Evolutionary conservation across 2,113 vertebrate genomes (phyloP).

Genomic region (Columba livia): DNA sequence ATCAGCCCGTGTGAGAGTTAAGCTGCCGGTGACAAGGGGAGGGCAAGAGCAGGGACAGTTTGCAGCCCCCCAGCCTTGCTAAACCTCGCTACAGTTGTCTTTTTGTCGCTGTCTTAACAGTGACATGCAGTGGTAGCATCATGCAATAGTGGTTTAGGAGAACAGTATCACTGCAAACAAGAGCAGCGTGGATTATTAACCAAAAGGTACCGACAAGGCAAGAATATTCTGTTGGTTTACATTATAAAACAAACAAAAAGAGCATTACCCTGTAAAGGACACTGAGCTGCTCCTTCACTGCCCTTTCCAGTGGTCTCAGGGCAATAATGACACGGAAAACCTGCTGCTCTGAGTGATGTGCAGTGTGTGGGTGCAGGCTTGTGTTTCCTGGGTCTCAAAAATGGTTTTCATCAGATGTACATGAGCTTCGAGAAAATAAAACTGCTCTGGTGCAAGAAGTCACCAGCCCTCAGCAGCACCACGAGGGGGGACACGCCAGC

Average conservation of each 20-base stretch:
- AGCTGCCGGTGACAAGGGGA: not conserved
- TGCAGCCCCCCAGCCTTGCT: not conserved
- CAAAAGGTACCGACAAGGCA: no score
- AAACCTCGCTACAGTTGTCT: not conserved
- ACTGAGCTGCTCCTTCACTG: not conserved
- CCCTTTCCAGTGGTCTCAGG: not conserved
- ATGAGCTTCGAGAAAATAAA: not conserved
- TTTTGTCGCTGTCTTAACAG: not conserved
- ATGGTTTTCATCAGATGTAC: not conserved
- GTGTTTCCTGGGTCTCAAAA: no score
- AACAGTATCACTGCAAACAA: not conserved
- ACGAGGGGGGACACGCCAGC: not conserved
- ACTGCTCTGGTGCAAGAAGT: not conserved
- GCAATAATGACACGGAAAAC: not conserved
- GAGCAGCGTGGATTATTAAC: fast-evolving
- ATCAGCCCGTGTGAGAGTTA: fast-evolving
- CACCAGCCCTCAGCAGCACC: not conserved
- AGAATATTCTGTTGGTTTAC: no score
- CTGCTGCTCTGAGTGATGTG: not conserved
- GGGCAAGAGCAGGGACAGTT: not conserved
- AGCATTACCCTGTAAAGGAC: not conserved
- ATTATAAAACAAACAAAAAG: no score
- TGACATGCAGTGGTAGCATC: not conserved
- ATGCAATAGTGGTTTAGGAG: not conserved
- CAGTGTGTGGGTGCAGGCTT: not conserved